Evolutionary conservation across 2,113 vertebrate genomes (phyloP).

Genomic region (Elachura formosa): DNA sequence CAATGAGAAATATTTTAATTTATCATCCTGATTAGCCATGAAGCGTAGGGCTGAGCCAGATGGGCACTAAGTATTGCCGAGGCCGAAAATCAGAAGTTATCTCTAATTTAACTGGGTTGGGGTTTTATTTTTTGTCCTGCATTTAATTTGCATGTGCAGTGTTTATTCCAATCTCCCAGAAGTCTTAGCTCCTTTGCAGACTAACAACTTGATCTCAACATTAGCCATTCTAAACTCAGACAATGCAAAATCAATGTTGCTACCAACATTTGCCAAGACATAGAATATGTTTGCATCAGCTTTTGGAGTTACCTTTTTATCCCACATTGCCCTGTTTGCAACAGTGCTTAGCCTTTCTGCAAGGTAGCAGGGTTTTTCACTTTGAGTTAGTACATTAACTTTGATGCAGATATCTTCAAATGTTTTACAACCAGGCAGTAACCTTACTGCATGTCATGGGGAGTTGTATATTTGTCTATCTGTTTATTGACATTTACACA

Average conservation of each 20-base stretch:
- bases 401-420: background rate
- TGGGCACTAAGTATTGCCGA: background rate
- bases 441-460: background rate
- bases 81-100: background rate
- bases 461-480: background rate
- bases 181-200: background rate
- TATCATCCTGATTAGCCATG: background rate
- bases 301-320: background rate
- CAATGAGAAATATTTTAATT: conserved; percentile 15
- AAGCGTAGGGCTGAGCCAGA: background rate
- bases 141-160: background rate
- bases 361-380: background rate
- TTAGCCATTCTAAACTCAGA: background rate
- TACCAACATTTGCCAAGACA: background rate
- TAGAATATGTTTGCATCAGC: background rate
- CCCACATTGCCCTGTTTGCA: background rate
- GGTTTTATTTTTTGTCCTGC: background rate
- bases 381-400: background rate
- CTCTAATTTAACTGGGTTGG: background rate
- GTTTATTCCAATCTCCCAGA: background rate
- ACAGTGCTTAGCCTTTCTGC: background rate
- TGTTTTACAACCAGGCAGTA: background rate
- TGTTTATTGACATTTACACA: background rate
- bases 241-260: conserved; percentile 28
- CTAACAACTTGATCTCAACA: background rate